Percentiles rank a stretch among this genome's conserved stretches.
Conservation (phyloP, 2,888 invertebrate species). For the Myopa testacea region DNA sequence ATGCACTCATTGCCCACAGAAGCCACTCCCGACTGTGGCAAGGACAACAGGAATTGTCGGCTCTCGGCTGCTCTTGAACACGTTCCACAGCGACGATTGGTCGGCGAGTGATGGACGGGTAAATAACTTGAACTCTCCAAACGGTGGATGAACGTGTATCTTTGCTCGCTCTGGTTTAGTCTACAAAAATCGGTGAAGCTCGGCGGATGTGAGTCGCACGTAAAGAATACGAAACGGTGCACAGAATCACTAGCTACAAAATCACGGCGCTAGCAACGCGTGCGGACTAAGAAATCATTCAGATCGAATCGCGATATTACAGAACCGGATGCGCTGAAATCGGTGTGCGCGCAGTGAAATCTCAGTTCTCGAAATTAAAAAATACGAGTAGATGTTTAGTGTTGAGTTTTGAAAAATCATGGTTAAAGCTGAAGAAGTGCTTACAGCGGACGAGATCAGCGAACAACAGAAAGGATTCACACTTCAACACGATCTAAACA, state of each 20-base stretch:
- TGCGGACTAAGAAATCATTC: background rate
- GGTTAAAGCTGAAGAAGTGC: slow-evolving; percentile 66
- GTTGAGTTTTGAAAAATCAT: slow-evolving; percentile 52
- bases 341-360: background rate
- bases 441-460: slow-evolving; percentile 50
- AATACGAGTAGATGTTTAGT: slow-evolving; percentile 10
- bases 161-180: slow-evolving; percentile 52
- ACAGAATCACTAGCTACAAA: background rate
- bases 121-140: slow-evolving; percentile 40
- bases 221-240: slow-evolving; percentile 6
- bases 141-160: slow-evolving; percentile 16
- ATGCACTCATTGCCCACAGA: background rate
- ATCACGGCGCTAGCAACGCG: background rate
- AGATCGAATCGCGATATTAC: background rate
- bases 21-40: slow-evolving; percentile 23
- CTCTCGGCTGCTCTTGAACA: slow-evolving; percentile 37
- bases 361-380: background rate
- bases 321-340: background rate
- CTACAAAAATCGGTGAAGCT: slow-evolving; percentile 58
- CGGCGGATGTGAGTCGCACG: slow-evolving; percentile 55
- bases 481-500: slow-evolving; percentile 23
- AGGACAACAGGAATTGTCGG: slow-evolving; percentile 4
- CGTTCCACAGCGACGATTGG: slow-evolving; percentile 50
- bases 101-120: slow-evolving; percentile 34
- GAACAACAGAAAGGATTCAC: slow-evolving; percentile 44